Conservation (phyloP, 1,140 invertebrate species). For the Ylistrum balloti region DNA sequence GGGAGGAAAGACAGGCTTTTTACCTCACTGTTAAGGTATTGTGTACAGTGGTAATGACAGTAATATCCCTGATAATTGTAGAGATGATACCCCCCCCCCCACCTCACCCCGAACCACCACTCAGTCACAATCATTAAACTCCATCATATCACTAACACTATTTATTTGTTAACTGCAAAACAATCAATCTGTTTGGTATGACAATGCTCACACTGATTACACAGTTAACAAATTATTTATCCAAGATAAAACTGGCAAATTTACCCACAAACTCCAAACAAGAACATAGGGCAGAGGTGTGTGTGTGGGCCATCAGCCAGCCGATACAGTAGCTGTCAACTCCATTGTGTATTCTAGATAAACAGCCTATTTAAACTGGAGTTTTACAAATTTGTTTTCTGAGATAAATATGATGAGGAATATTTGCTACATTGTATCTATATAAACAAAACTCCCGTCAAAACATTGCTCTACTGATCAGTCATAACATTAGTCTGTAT, state of each 20-base stretch:
- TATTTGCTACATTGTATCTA: background rate
- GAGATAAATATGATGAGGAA: conserved; percentile 15
- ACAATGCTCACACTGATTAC: conserved; percentile 1
- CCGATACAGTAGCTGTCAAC: background rate
- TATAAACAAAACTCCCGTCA: background rate
- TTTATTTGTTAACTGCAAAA: conserved; percentile 55
- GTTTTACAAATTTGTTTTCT: conserved; percentile 30
- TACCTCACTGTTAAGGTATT: conserved; percentile 1
- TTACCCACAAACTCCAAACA: conserved; percentile 42
- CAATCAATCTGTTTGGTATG: conserved; percentile 52
- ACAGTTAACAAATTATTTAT: conserved; percentile 34
- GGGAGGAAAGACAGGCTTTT: background rate
- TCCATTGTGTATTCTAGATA: conserved; percentile 15
- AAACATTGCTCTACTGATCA: background rate
- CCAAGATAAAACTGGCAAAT: conserved; percentile 44
- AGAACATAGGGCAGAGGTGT: background rate
- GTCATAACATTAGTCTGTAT: background rate
- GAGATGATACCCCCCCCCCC: background rate
- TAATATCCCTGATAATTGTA: background rate
- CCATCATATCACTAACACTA: conserved; percentile 41
- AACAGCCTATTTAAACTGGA: conserved; percentile 14
- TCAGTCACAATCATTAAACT: background rate
- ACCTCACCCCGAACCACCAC: background rate
- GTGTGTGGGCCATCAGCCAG: background rate
- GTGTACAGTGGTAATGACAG: background rate